Evolutionary conservation across 2,113 vertebrate genomes (phyloP).

Genomic region (Cavia aperea): DNA sequence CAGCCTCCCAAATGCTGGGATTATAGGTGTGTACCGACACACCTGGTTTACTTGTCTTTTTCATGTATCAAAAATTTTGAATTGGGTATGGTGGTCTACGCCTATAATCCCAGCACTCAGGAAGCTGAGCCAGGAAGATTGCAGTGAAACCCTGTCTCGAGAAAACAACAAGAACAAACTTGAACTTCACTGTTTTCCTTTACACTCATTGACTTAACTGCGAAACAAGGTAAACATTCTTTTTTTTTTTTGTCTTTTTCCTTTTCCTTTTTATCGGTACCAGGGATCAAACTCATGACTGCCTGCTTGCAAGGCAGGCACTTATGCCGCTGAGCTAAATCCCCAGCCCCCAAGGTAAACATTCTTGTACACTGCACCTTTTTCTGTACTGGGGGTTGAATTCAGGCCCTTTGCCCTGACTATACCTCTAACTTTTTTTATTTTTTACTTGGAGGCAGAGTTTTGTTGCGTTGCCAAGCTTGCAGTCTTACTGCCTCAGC

Average conservation of each 20-base stretch:
- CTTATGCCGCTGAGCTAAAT: neutral
- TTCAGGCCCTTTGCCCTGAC: neutral
- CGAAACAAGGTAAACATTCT: constrained; percentile 15
- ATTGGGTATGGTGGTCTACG: neutral
- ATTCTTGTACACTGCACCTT: no score
- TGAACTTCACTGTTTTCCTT: neutral
- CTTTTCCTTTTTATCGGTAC: no score
- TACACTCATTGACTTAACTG: neutral
- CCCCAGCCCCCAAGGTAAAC: neutral
- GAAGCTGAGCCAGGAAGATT: neutral
- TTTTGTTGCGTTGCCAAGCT: neutral
- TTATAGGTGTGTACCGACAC: no score
- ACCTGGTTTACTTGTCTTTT: neutral
- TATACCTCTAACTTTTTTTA: neutral
- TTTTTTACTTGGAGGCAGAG: neutral
- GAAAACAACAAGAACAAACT: neutral
- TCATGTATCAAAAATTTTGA: constrained; percentile 3
- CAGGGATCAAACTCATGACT: no score
- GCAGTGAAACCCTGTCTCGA: neutral
- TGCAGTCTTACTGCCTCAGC: neutral
- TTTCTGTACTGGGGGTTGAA: neutral
- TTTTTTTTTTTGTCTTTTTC: no score
- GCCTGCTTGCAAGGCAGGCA: no score
- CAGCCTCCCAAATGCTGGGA: no score
- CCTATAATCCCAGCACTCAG: neutral